Evolutionary conservation across 1,140 invertebrate genomes (phyloP).

Genomic region (Megalonaias nervosa): DNA sequence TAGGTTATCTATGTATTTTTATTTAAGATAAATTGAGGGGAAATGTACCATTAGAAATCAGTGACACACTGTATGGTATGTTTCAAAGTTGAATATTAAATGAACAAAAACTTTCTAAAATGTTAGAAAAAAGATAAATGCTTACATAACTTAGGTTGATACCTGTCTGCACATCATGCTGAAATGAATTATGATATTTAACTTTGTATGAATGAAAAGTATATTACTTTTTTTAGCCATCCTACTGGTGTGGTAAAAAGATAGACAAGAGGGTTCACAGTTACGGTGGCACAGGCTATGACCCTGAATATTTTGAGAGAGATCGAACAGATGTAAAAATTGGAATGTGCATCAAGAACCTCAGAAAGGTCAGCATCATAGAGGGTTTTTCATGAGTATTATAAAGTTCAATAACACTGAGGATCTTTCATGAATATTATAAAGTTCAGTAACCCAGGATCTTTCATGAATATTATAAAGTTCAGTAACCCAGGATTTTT

Average conservation of each 20-base stretch:
- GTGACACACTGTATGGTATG: too few relatives aligned
- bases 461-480: too few relatives aligned
- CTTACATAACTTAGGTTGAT: background rate
- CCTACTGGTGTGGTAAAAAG: background rate
- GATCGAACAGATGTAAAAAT: conserved; percentile 74
- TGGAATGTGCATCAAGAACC: conserved; percentile 67
- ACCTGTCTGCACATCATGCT: background rate
- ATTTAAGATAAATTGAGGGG: too few relatives aligned
- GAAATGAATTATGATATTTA: background rate
- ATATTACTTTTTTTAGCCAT: conserved; percentile 26
- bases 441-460: too few relatives aligned
- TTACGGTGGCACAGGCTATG: background rate
- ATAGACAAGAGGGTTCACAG: background rate
- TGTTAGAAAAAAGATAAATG: background rate
- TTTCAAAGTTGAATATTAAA: too few relatives aligned
- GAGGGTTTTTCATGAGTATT: background rate
- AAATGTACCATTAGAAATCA: too few relatives aligned
- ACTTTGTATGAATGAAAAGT: background rate
- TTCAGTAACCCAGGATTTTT: too few relatives aligned
- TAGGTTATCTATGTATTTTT: too few relatives aligned
- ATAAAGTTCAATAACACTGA: too few relatives aligned
- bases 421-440: too few relatives aligned
- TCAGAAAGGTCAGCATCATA: conserved; percentile 28
- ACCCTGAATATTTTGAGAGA: conserved; percentile 71
- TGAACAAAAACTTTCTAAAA: background rate